phyloP scores from a whole-genome alignment of 2,888 invertebrate species.

The Meloe dianella region DNA sequence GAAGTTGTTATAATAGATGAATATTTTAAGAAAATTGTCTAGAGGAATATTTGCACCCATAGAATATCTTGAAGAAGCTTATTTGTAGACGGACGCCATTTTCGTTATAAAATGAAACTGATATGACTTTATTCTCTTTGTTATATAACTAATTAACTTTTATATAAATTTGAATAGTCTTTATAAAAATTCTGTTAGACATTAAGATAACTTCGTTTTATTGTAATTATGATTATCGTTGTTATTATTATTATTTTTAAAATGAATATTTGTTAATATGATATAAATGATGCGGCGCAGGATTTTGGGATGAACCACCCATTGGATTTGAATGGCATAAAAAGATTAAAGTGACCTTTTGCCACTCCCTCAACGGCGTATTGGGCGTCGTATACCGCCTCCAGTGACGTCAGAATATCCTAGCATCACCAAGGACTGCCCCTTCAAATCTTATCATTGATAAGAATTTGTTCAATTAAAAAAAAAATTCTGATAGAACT shows the following conservation, averaged over 20 bases:
- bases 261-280: conserved; percentile 4
- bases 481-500: conserved; percentile 24
- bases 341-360: conserved; percentile 61
- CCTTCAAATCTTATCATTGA: conserved; percentile 51
- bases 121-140: not conserved
- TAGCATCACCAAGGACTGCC: conserved; percentile 55
- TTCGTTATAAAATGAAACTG: conserved; percentile 2
- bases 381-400: conserved; percentile 58
- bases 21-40: conserved; percentile 4
- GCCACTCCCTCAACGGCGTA: conserved; percentile 60
- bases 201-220: not conserved
- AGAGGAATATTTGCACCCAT: not conserved
- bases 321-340: conserved; percentile 60
- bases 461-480: conserved; percentile 42
- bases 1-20: not conserved
- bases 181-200: not conserved
- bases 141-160: not conserved
- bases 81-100: conserved; percentile 11
- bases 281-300: conserved; percentile 50
- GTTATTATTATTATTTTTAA: not conserved
- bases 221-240: not conserved
- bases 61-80: not conserved
- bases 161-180: not conserved
- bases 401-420: conserved; percentile 58
- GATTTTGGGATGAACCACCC: conserved; percentile 57